These are phyloP conservation scores for Apostichopus parvimensis DNA, from an alignment of 35 echinoderm and acorn worm genomes.

Conservation along the genomic window DNA sequence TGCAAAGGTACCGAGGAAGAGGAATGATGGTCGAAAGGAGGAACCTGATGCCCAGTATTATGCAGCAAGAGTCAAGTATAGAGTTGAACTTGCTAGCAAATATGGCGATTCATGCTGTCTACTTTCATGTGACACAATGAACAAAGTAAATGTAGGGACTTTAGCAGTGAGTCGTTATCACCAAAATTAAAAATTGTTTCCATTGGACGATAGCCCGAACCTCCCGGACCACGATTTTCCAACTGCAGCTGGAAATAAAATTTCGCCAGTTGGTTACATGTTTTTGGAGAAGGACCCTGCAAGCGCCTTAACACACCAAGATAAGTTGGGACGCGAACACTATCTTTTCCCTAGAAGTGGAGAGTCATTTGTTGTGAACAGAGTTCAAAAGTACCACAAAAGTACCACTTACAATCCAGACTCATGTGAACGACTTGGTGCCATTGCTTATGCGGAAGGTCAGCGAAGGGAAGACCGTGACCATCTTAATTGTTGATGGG, in stretches of 20 bases:
- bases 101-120: background rate
- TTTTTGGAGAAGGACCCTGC: background rate
- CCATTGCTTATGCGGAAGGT: background rate
- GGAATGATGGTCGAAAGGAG: slow-evolving; percentile 45
- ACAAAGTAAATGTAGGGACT: slow-evolving; percentile 63
- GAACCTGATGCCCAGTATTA: slow-evolving; percentile 51
- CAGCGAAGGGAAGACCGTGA: slow-evolving; percentile 24
- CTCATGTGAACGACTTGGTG: slow-evolving; percentile 17
- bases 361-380: background rate
- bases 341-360: slow-evolving; percentile 20
- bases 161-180: slow-evolving; percentile 54
- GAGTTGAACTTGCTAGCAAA: slow-evolving; percentile 56
- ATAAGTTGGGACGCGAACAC: background rate
- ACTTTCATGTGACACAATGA: slow-evolving; percentile 67
- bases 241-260: slow-evolving; percentile 32
- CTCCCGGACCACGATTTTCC: slow-evolving; percentile 75
- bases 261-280: slow-evolving; percentile 68
- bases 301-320: background rate
- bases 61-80: slow-evolving; percentile 30
- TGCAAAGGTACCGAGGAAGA: slow-evolving; percentile 12
- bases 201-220: slow-evolving; percentile 37
- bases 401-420: slow-evolving; percentile 10
- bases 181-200: slow-evolving; percentile 43
- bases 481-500: slow-evolving; percentile 32
- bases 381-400: slow-evolving; percentile 23